Conservation (phyloP, 2,888 invertebrate species). For the Lucinisca nassula region DNA sequence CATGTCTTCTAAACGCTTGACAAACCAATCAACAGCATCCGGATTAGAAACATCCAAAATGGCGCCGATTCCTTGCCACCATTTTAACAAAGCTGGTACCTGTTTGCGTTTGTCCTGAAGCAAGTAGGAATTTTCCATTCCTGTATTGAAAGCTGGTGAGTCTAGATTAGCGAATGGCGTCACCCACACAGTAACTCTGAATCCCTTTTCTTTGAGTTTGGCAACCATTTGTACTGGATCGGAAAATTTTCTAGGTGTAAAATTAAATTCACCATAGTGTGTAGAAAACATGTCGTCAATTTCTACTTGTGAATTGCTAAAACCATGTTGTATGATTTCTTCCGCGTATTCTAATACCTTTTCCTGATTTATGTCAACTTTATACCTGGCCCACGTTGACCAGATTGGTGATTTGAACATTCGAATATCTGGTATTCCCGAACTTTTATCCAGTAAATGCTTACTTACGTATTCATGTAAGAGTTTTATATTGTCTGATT, state of each 20-base stretch:
- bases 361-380: constrained; percentile 91
- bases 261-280: constrained; percentile 94
- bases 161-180: constrained; percentile 90
- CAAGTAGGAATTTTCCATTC: constrained; percentile 91
- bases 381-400: constrained; percentile 96
- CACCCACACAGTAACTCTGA: constrained; percentile 94
- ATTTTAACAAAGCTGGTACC: constrained; percentile 89
- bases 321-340: constrained; percentile 76
- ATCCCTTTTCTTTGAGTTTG: constrained; percentile 90
- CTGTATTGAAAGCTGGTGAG: constrained; percentile 94
- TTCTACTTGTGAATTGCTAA: constrained; percentile 89
- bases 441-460: constrained; percentile 91
- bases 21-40: constrained; percentile 93
- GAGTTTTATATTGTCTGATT: constrained; percentile 68
- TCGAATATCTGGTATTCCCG: constrained; percentile 90
- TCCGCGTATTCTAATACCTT: constrained; percentile 79
- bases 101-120: constrained; percentile 81
- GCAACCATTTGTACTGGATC: constrained; percentile 91
- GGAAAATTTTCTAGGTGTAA: constrained; percentile 92
- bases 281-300: constrained; percentile 95
- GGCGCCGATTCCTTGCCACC: constrained; percentile 93
- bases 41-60: constrained; percentile 96
- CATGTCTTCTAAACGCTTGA: constrained; percentile 91
- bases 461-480: constrained; percentile 89
- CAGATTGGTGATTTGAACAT: constrained; percentile 95